Evolutionary conservation across 2,113 vertebrate species (phyloP).

Genomic region (Laticauda laticaudata): DNA sequence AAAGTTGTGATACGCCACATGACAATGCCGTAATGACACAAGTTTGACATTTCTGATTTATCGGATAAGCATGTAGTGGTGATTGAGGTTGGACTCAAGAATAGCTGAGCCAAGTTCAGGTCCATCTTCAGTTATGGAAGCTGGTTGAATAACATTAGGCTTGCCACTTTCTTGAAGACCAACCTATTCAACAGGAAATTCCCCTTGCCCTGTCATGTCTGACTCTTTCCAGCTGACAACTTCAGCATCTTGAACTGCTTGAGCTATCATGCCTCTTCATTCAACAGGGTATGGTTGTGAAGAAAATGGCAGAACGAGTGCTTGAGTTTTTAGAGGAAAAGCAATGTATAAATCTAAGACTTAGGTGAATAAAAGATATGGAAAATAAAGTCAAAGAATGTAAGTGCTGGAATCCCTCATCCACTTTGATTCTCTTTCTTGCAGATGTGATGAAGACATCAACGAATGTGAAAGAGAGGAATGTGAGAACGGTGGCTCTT

Average conservation of each 20-base stretch:
- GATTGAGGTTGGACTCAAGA: not conserved
- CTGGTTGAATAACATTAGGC: not conserved
- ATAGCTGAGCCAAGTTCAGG: not conserved
- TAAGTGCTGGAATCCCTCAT: not conserved
- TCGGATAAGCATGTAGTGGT: not conserved
- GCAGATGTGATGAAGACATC: slow-evolving; percentile 91
- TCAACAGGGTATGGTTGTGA: not conserved
- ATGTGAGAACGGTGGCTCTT: slow-evolving; percentile 91
- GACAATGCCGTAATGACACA: no score
- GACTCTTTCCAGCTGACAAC: no score
- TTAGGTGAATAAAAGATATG: not conserved
- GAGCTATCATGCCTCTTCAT: not conserved
- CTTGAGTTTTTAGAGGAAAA: not conserved
- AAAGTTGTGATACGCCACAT: no score
- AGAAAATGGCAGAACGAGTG: not conserved
- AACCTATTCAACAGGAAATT: not conserved
- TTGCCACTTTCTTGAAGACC: not conserved
- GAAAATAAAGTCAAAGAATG: not conserved
- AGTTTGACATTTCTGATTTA: not conserved
- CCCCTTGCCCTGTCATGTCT: no score
- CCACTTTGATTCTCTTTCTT: slow-evolving; percentile 21
- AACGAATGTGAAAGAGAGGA: slow-evolving; percentile 90
- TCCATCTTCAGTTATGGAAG: not conserved
- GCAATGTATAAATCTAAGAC: not conserved
- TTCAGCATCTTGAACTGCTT: no score